Base-by-base conservation (phyloP, 2,797 vertebrate genomes). In the Arrhamphus sclerolepis region DNA sequence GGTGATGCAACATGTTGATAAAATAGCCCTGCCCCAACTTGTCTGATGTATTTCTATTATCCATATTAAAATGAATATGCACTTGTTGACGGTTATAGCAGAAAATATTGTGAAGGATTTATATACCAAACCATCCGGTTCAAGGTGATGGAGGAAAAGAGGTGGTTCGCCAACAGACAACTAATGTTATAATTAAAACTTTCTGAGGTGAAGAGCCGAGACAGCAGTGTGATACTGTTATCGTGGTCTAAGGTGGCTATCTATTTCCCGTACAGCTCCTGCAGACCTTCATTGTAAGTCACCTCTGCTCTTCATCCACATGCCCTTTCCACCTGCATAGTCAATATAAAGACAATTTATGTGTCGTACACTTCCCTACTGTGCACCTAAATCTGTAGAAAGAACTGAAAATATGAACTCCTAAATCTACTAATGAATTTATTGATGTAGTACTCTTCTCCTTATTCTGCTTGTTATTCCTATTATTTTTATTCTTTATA, bases 81-180 rank as follows among this genome's bases (percentile, higher is more conserved):
- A 40, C 20, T 65, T 13, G 5, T 7, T 53, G 73, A 51, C 7
- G 17, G 56, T 65, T 48, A 63, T 29, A n/a, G 51, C 14, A 46
- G 17, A 57, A 68, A 49, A 42, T 63, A 61, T 19, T 66, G 28
- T 28, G 58, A 46, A 13, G 26, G 56, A 70, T 75, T 82, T 59
- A 49, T 49, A 47, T 46, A 39, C 60, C 40, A n/a, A n/a, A 49
- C 62, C 57, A 66, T 52, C 39, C 40, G 10, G 57, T 55, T 62
- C 47, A 56, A 49, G 49, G 42, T 34, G 66, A 65, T 75, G 65
- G 79, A 47, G 44, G 51, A 62, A 34, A 49, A 57, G 28, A 56
- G 49, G 14, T 13, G 50, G 19, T 31, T 42, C 34, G 18, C 57
- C 44, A 59, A 46, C 46, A 56, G 60, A 73, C n/a, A 17, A 51